Base-by-base conservation (phyloP, 2,888 invertebrate genomes). In the Poecilobothrus nobilitatus region DNA sequence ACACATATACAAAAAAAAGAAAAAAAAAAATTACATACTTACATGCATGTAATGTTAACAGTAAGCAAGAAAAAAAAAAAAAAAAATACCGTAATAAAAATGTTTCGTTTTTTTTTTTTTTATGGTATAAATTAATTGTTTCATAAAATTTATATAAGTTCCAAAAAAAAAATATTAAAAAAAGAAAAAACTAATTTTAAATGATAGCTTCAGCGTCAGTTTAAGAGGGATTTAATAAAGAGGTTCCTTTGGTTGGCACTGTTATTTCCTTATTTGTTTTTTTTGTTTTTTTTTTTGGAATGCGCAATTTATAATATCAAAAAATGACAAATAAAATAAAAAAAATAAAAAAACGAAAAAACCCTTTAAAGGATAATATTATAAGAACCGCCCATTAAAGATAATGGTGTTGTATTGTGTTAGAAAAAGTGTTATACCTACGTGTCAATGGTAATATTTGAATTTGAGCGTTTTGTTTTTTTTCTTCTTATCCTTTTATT, bases 91-190 rank as follows among this genome's bases (percentile, higher is more conserved):
- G 53, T 18, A 53, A 15, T 53, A n/a, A 53, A 41, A 53, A 53
- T 53, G 53, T 2, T 15, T n/a, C n/a, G n/a, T n/a, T n/a, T n/a
- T n/a, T n/a, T n/a, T n/a, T 53, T 53, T 37, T 53, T 53, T 53
- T 9, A 53, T 53, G 53, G 53, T 53, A n/a, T 53, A 53, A 53
- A 53, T 53, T 53, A 53, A 53, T 53, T 53, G 53, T 53, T 53
- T 53, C 53, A 53, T 53, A 53, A 53, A 53, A 53, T 53, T 53
- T 15, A 12, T 53, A 53, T 53, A 15, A 53, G 53, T 9, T 41
- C 5, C 37, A 4, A 37, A 37, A 37, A 37, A 37, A 37, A 37
- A 37, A n/a, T n/a, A n/a, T n/a, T n/a, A n/a, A n/a, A 37, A 37
- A 37, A 37, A 5, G 1, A 37, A 37, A 37, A 37, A 37, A 37